Evolutionary conservation across 2,113 vertebrate species (phyloP).

Genomic region (Gopherus evgoodei): DNA sequence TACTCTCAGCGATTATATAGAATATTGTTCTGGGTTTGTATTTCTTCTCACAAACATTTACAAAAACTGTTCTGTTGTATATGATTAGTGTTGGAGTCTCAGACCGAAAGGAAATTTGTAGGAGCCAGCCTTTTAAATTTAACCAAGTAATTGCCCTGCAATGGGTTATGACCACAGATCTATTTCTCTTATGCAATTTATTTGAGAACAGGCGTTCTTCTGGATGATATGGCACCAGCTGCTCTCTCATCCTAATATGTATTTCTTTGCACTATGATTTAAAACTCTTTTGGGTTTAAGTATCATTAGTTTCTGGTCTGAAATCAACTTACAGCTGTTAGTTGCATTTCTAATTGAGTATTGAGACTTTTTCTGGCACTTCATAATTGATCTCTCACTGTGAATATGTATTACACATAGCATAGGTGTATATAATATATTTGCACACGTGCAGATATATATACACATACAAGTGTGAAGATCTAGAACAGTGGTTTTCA

Average conservation of each 20-base stretch:
- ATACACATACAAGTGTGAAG: conserved; percentile 38
- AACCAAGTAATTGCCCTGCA: background rate
- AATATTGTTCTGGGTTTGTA: background rate
- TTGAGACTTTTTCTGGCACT: conserved; percentile 45
- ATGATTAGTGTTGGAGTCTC: background rate
- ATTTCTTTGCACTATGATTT: conserved; percentile 49
- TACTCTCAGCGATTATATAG: background rate
- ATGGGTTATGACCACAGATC: conserved; percentile 15
- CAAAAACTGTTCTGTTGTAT: background rate
- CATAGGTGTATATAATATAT: conserved; percentile 17
- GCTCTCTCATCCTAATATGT: conserved; percentile 27
- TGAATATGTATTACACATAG: conserved; percentile 29
- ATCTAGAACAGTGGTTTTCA: conserved; percentile 29
- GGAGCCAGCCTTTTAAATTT: background rate
- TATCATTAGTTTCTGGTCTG: conserved; percentile 23
- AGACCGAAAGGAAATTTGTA: background rate
- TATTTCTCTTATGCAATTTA: background rate
- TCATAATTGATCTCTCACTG: conserved; percentile 45
- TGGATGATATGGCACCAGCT: conserved; percentile 8
- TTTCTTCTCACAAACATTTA: background rate
- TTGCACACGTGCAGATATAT: conserved; percentile 41
- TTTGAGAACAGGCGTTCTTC: conserved; percentile 2
- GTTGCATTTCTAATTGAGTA: conserved; percentile 54
- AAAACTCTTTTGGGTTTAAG: conserved; percentile 35
- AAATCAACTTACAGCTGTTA: conserved; percentile 54